A percentile compares a stretch with the other conserved stretches of the same genome.
Conservation (phyloP, 2,888 invertebrate species). For the Apoda limacodes region DNA sequence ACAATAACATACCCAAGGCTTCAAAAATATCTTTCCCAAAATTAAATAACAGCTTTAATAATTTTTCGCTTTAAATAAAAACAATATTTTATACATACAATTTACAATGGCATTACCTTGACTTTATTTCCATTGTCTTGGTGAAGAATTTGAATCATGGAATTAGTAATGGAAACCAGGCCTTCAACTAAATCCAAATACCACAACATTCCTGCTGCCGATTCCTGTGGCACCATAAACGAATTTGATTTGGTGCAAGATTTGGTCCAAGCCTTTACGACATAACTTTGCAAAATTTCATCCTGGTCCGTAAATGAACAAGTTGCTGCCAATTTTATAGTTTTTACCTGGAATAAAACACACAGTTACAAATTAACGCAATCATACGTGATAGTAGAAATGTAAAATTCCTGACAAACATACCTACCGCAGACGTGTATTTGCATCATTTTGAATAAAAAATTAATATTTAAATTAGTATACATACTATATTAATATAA, state of each 20-base stretch:
- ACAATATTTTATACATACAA: too few species aligned
- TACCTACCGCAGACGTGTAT: too few species aligned
- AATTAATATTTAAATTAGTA: too few species aligned
- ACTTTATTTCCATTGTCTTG: slow-evolving; percentile 24
- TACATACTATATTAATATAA: too few species aligned
- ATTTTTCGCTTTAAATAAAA: too few species aligned
- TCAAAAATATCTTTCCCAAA: too few species aligned
- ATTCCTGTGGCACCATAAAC: slow-evolving; percentile 13
- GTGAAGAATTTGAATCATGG: slow-evolving; percentile 24
- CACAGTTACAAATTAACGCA: too few species aligned
- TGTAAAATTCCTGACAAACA: too few species aligned
- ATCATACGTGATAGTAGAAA: too few species aligned
- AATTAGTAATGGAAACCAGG: slow-evolving; percentile 29
- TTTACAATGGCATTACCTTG: slow-evolving; percentile 38
- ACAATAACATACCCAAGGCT: too few species aligned
- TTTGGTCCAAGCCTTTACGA: slow-evolving; percentile 34
- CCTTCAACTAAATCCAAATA: slow-evolving; percentile 34
- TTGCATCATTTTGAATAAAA: too few species aligned
- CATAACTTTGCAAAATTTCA: slow-evolving; percentile 23
- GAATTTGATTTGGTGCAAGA: slow-evolving; percentile 29
- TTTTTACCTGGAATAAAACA: slow-evolving; percentile 34
- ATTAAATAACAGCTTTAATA: too few species aligned
- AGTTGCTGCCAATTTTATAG: slow-evolving; percentile 34
- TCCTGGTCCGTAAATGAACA: slow-evolving; percentile 28
- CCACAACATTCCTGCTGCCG: slow-evolving; percentile 29